Base-by-base conservation (phyloP, 2,113 vertebrate species). In the Colistium nudipinnis region DNA sequence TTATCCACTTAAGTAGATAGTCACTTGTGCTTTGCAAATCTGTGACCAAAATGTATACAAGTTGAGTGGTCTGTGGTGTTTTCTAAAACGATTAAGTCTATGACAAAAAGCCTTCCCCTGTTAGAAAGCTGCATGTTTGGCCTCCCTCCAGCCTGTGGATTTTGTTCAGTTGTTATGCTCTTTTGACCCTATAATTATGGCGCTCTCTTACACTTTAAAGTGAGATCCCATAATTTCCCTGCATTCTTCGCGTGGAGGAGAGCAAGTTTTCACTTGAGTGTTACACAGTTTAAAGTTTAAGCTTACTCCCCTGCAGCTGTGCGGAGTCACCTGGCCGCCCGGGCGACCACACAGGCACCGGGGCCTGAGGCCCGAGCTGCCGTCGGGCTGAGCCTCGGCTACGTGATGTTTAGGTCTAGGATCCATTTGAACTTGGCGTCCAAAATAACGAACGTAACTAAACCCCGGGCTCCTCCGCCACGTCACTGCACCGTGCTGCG, bases 191-290 rank as follows among this genome's bases (percentile, higher is more conserved):
- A 9, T 83, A 87, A 79, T 86, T 79, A 83, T 53, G 20, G 39
- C 75, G 54, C 80, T 20, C 80, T 20, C 55, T 48, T 8, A 1
- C 48, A 60, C 73, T 78, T 84, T 55, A 70, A 79, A 64, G 54
- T 41, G n/a, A 49, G 22, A 56, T 85, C 76, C 80, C 82, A 76
- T 89, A 54, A 83, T 81, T 88, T 85, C 3, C 19, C 55, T 48
- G 48, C 74, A 83, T 88, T 90, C 71, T 64, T 86, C 78, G 67
- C 71, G 59, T 39, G 17, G 35, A 53, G n/a, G 12, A 64, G 28
- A 31, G 28, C 74, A 35, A 43, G 62, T 81, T 72, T 82, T 47
- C 44, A 55, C 69, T 49, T 4, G 28, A 62, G 62, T 45, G 17
- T 43, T 44, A 62, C 4, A 28, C 4, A 28, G 17, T 44, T n/a